These are phyloP conservation scores for Bradypodion ventrale DNA, from an alignment of 2,797 vertebrate genomes.

Conservation along the genomic window DNA sequence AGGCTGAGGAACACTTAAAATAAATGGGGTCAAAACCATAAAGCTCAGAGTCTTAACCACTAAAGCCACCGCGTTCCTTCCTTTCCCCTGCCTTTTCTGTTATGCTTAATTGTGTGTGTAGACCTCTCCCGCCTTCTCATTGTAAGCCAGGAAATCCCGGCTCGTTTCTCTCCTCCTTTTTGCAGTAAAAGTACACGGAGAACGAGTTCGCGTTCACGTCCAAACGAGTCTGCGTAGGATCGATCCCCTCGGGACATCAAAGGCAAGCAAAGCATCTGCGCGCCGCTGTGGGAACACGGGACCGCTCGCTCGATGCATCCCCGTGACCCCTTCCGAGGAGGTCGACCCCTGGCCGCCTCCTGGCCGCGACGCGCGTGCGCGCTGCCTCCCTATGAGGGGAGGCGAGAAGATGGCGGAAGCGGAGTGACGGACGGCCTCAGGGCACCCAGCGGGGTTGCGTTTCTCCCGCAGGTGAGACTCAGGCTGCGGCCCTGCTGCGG, in stretches of 20 bases:
- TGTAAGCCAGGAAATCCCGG: no score
- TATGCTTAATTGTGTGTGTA: no score
- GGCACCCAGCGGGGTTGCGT: conserved; percentile 60
- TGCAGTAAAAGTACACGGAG: neutral
- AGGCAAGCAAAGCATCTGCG: no score
- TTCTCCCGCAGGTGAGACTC: neutral
- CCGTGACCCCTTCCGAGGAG: conserved; percentile 25
- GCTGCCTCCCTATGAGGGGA: conserved; percentile 71
- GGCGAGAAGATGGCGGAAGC: conserved; percentile 81
- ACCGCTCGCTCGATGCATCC: neutral
- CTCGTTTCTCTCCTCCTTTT: no score
- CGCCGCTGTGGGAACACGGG: neutral
- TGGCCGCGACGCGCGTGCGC: conserved; percentile 70
- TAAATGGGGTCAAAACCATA: no score
- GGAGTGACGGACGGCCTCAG: conserved; percentile 70
- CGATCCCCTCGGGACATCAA: neutral
- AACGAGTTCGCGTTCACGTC: neutral
- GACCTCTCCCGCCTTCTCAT: no score
- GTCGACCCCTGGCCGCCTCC: neutral
- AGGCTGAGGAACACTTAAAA: no score
- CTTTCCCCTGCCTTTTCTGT: neutral
- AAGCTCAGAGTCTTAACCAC: no score
- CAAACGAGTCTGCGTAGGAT: neutral
- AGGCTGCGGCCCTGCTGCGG: neutral
- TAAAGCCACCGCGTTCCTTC: no score